Percentiles rank a stretch among this genome's conserved stretches.
Evolutionary conservation across 2,113 vertebrate genomes (phyloP).

Genomic region (Brachyhypopomus occidentalis): DNA sequence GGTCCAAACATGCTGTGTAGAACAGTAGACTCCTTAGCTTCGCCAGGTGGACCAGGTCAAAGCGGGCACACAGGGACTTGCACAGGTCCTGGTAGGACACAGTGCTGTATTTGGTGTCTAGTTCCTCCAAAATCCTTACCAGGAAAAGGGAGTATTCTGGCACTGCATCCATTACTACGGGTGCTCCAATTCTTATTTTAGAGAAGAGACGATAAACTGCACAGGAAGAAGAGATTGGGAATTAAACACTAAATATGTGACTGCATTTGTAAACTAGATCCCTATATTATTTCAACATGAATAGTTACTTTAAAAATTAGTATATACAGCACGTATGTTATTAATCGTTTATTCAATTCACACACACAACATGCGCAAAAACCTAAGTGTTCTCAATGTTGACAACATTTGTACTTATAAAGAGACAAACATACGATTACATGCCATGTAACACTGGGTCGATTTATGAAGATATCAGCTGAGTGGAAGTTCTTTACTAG

Average conservation of each 20-base stretch:
- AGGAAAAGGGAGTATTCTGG: slow-evolving; percentile 87
- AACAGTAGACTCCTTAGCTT: slow-evolving; percentile 87
- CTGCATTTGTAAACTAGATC: slow-evolving; percentile 1
- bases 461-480: neutral
- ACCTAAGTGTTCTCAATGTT: neutral
- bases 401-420: neutral
- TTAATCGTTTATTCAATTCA: neutral
- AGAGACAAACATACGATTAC: neutral
- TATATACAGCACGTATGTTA: too few relatives aligned
- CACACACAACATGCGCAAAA: neutral
- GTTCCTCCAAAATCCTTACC: slow-evolving; percentile 86
- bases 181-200: slow-evolving; percentile 46
- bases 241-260: slow-evolving; percentile 27
- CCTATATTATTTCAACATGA: slow-evolving; percentile 2
- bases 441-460: neutral
- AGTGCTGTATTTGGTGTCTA: slow-evolving; percentile 82
- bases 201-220: slow-evolving; percentile 49
- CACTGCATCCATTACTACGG: slow-evolving; percentile 78
- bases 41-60: slow-evolving; percentile 86
- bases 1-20: slow-evolving; percentile 89
- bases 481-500: neutral
- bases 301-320: neutral
- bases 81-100: slow-evolving; percentile 93
- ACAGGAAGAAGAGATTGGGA: slow-evolving; percentile 25
- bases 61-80: slow-evolving; percentile 85